These are phyloP conservation scores for Drosophila azteca DNA, from an alignment of 1,140 invertebrate genomes.

Conservation along the genomic window DNA sequence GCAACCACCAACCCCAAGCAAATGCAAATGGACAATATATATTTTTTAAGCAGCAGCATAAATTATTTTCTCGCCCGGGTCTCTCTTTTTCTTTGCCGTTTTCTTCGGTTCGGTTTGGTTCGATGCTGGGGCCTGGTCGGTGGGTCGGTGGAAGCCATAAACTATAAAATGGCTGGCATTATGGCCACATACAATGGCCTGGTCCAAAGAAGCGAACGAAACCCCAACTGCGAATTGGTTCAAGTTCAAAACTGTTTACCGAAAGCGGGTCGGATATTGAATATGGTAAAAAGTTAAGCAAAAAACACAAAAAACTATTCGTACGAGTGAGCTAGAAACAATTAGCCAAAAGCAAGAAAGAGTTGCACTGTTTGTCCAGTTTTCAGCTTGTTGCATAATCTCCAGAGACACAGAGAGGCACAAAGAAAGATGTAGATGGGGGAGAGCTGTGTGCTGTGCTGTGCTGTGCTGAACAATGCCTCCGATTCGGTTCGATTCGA, in stretches of 20 bases:
- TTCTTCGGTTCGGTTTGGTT: background rate
- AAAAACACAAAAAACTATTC: too few relatives aligned
- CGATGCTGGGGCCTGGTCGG: conserved; percentile 19
- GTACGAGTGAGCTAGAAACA: conserved; percentile 2
- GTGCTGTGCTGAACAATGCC: conserved; percentile 9
- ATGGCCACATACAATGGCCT: conserved; percentile 40
- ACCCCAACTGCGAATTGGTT: conserved; percentile 62
- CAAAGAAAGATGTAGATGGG: background rate
- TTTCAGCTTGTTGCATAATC: conserved; percentile 30
- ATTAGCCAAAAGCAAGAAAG: conserved; percentile 55
- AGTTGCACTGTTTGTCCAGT: conserved; percentile 57
- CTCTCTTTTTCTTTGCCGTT: background rate
- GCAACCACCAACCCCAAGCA: background rate
- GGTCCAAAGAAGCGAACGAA: conserved; percentile 22
- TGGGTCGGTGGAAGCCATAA: conserved; percentile 40
- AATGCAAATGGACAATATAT: conserved; percentile 41
- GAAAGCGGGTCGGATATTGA: conserved; percentile 66
- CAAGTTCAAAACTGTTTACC: conserved; percentile 64
- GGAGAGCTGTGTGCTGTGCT: conserved; percentile 7
- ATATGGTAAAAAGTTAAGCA: conserved; percentile 1
- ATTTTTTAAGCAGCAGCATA: conserved; percentile 40
- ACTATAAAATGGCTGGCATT: conserved; percentile 33
- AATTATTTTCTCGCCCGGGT: conserved; percentile 65
- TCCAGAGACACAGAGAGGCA: background rate
- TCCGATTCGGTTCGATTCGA: background rate